Percentiles rank a stretch among this genome's conserved stretches.
Evolutionary conservation across 1,140 invertebrate species (phyloP).

Genomic region (Cyclargus thomasi): DNA sequence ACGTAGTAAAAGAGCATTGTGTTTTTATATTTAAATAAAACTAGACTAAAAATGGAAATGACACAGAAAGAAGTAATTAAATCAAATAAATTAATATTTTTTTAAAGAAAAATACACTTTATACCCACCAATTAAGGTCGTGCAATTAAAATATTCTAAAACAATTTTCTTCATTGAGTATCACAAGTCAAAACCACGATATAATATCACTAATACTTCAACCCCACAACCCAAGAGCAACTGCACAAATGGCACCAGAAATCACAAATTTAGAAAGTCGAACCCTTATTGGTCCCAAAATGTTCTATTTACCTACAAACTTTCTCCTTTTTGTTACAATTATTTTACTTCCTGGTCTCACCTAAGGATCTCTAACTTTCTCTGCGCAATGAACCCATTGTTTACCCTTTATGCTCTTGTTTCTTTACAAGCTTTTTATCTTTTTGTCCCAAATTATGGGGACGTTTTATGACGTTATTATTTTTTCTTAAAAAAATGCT

Average conservation of each 20-base stretch:
- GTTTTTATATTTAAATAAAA: too few species aligned
- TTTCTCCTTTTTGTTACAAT: conserved; percentile 73
- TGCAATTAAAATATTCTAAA: too few species aligned
- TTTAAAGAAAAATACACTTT: too few species aligned
- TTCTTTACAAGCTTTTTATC: conserved; percentile 20
- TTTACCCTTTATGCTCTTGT: conserved; percentile 19
- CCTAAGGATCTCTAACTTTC: conserved; percentile 62
- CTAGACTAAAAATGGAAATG: too few species aligned
- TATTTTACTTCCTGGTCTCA: conserved; percentile 57
- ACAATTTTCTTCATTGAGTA: too few species aligned
- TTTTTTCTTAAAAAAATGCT: conserved; percentile 8
- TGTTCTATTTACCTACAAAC: conserved; percentile 56
- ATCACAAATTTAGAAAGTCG: conserved; percentile 62
- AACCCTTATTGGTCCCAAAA: conserved; percentile 51
- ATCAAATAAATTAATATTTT: too few species aligned
- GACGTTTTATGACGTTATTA: neutral
- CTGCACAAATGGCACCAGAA: conserved; percentile 47
- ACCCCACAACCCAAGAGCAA: conserved; percentile 33
- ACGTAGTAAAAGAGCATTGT: too few species aligned
- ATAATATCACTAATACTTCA: conserved; percentile 7
- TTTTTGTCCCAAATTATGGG: conserved; percentile 17
- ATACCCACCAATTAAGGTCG: too few species aligned
- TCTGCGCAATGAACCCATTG: conserved; percentile 48
- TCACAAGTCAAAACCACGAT: neutral
- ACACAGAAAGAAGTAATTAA: too few species aligned